phyloP scores from a whole-genome alignment of 2,797 vertebrate species.

The Xenopus petersii region DNA sequence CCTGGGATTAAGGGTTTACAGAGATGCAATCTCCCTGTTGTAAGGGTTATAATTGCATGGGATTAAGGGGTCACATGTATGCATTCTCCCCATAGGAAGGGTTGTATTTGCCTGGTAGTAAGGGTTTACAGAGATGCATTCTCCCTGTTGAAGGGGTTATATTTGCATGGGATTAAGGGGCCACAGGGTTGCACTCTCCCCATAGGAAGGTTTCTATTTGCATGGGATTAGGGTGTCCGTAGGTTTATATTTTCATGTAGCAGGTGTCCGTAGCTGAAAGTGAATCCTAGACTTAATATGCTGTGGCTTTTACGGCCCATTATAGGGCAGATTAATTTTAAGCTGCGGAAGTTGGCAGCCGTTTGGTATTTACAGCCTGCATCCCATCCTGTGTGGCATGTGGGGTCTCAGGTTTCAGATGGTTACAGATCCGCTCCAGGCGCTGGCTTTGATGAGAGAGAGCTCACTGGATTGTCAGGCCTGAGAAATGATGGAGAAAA shows the following conservation, averaged over 20 bases:
- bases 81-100: not conserved
- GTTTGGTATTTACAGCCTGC: constrained; percentile 9
- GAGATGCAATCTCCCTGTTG: not conserved
- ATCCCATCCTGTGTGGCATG: not conserved
- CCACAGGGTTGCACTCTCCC: too few species aligned
- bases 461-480: too few species aligned
- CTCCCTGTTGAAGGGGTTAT: too few species aligned
- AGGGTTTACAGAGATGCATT: too few species aligned
- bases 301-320: not conserved
- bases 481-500: not conserved
- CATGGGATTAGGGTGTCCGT: not conserved
- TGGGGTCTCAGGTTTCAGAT: not conserved
- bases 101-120: not conserved
- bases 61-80: too few species aligned
- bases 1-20: not conserved
- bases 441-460: not conserved
- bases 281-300: not conserved
- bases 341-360: constrained; percentile 13
- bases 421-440: not conserved
- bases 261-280: not conserved
- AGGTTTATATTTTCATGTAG: not conserved
- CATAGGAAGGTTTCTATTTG: not conserved
- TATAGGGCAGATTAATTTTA: not conserved
- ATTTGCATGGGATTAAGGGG: too few species aligned
- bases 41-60: too few species aligned